Evolutionary conservation across 2,797 vertebrate species (phyloP), one percentile per base, ranked within the genome.

Genomic region (Spinus olivaceus): DNA sequence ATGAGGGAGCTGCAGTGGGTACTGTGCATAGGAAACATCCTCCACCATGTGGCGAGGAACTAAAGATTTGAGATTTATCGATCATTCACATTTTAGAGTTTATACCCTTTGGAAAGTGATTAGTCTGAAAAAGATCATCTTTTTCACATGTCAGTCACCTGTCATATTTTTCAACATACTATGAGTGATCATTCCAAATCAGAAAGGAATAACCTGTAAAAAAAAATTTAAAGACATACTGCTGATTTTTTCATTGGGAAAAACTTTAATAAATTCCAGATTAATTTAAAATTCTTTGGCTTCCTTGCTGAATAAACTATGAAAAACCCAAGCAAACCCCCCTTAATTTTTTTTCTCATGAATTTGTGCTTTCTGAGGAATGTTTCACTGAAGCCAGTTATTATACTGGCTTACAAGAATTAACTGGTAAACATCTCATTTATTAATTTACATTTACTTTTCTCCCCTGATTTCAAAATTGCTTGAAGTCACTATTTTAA

Each of bases 221-320:
- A 88, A 92, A 80, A 57, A 21, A 72, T 92, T 94, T 81, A 56
- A 90, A 85, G 74, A 54, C 7, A 44, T 39, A 47, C 28, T 77
- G 37, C 60, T 88, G 59, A 50, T 32, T 86, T 95, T 92, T 92
- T 94, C 71, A 20, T 42, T 82, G 74, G 44, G 19, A 74, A 76
- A 66, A 27, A 46, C 37, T 80, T 88, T 82, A 94, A 95, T 94
- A 88, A 80, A 85, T 51, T 92, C 74, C 88, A 96, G 74, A 95
- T 83, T 83, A 9, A 60, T 88, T 96, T 90, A 47, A 78, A 94
- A 69, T 83, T 81, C n/a, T 83, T 80, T 83, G 83, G 25, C 53
- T 89, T 94, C 30, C 66, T 80, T 84, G 22, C 69, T 84, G 74
- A 87, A 79, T 64, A 71, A 95, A 54, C 14, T 78, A 42, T 56